Conservation (phyloP, 2,113 vertebrate genomes). For the Anarrhichthys ocellatus region DNA sequence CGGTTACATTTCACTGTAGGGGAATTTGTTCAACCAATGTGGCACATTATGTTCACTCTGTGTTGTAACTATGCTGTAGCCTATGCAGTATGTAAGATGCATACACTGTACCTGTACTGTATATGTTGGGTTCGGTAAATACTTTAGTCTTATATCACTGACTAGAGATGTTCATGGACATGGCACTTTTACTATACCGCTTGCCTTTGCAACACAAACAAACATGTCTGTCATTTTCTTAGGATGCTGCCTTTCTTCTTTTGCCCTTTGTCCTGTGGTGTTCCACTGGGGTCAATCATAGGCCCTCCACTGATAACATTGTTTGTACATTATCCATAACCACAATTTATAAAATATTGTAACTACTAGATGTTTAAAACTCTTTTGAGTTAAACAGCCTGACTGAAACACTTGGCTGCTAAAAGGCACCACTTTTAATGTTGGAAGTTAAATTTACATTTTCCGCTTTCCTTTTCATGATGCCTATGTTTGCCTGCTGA, state of each 20-base stretch:
- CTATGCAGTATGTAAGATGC: background rate
- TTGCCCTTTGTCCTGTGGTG: background rate
- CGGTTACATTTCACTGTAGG: conserved; percentile 35
- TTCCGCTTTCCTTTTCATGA: background rate
- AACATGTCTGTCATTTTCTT: background rate
- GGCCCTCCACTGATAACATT: background rate
- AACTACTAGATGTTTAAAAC: too few relatives aligned
- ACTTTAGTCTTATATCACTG: background rate
- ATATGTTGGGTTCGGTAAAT: background rate
- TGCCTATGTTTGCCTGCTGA: background rate
- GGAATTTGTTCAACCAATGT: conserved; percentile 28
- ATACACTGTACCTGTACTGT: background rate
- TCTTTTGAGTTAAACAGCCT: background rate
- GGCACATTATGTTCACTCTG: background rate
- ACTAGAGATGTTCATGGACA: background rate
- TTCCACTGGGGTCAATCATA: background rate
- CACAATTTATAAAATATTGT: background rate
- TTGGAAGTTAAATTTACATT: background rate
- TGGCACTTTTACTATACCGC: background rate
- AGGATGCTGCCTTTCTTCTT: background rate
- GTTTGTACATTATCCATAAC: background rate
- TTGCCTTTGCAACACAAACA: background rate
- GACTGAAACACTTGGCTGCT: background rate
- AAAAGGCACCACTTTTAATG: background rate
- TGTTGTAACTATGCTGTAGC: conserved; percentile 28